These are phyloP conservation scores for Drosophila jambulina DNA, from an alignment of 1,140 invertebrate species.

Conservation along the genomic window DNA sequence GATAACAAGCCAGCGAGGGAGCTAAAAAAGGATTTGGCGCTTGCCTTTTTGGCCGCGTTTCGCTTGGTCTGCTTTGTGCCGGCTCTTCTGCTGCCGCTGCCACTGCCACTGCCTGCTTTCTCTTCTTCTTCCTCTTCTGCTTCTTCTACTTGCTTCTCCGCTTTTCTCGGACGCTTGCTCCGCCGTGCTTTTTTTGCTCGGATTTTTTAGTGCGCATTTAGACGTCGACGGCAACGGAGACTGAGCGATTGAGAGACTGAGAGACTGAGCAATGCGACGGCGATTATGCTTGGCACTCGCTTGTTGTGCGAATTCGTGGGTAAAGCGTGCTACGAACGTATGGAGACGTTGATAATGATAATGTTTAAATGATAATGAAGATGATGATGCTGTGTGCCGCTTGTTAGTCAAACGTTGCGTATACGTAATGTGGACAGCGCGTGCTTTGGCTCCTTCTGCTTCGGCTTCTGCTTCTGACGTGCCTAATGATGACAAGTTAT, in stretches of 20 bases:
- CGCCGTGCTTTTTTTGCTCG: conserved; percentile 38
- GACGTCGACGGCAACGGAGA: conserved; percentile 65
- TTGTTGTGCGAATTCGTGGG: conserved; percentile 55
- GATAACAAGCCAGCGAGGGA: conserved; percentile 47
- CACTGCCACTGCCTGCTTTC: not conserved
- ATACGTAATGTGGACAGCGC: conserved; percentile 66
- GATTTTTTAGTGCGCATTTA: conserved; percentile 77
- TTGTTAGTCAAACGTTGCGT: conserved; percentile 46
- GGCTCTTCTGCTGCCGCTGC: conserved; percentile 31
- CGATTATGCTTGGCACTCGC: conserved; percentile 27
- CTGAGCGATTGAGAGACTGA: conserved; percentile 33
- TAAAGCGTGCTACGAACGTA: conserved; percentile 33
- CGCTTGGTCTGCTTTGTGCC: conserved; percentile 52
- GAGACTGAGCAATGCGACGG: conserved; percentile 34
- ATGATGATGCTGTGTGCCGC: conserved; percentile 3
- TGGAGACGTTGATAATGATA: conserved; percentile 8
- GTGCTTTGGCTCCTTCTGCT: conserved; percentile 22
- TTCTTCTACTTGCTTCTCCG: conserved; percentile 6
- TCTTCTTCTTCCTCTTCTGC: conserved; percentile 23
- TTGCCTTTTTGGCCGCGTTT: conserved; percentile 45
- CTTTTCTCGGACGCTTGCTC: conserved; percentile 26
- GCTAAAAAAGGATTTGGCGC: conserved; percentile 40
- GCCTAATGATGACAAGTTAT: conserved; percentile 32
- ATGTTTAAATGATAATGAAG: conserved; percentile 19
- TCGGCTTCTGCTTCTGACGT: conserved; percentile 9